These are phyloP conservation scores for Atrichornis clamosus DNA, from an alignment of 2,113 vertebrate species.

Conservation along the genomic window DNA sequence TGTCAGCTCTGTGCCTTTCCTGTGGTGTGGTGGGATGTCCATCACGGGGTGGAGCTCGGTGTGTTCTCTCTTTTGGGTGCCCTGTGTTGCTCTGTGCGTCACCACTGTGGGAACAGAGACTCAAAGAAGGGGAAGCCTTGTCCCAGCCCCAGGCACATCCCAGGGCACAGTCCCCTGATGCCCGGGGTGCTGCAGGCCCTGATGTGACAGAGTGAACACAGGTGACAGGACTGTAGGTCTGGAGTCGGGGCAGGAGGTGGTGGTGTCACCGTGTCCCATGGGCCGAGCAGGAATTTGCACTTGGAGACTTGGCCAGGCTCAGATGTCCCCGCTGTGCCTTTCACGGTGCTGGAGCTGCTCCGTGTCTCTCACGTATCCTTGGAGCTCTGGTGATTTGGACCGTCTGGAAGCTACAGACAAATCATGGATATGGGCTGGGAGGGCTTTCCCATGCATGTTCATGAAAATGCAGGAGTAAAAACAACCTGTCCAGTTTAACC, in stretches of 20 bases:
- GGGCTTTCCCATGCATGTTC: not conserved
- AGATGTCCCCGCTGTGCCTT: not conserved
- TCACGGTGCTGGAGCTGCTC: fast-evolving
- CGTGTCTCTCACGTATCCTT: fast-evolving
- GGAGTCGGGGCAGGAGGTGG: not conserved
- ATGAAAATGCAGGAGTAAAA: not conserved
- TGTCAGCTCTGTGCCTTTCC: not conserved
- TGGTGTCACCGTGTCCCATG: fast-evolving
- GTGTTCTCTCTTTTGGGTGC: not conserved
- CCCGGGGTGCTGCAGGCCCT: not conserved
- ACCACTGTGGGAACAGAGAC: not conserved
- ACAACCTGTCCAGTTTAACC: not conserved
- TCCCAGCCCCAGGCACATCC: not conserved
- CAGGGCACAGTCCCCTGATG: not conserved
- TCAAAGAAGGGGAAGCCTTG: not conserved
- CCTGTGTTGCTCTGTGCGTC: not conserved
- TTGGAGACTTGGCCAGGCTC: not conserved
- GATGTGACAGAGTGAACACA: fast-evolving
- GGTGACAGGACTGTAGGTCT: not conserved
- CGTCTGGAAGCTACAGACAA: not conserved
- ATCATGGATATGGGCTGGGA: fast-evolving
- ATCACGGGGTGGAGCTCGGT: not conserved
- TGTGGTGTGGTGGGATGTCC: not conserved
- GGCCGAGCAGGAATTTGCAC: not conserved
- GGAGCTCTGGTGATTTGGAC: not conserved